Evolutionary conservation across 2,797 vertebrate genomes (phyloP).

Genomic region (Danio albolineatus): DNA sequence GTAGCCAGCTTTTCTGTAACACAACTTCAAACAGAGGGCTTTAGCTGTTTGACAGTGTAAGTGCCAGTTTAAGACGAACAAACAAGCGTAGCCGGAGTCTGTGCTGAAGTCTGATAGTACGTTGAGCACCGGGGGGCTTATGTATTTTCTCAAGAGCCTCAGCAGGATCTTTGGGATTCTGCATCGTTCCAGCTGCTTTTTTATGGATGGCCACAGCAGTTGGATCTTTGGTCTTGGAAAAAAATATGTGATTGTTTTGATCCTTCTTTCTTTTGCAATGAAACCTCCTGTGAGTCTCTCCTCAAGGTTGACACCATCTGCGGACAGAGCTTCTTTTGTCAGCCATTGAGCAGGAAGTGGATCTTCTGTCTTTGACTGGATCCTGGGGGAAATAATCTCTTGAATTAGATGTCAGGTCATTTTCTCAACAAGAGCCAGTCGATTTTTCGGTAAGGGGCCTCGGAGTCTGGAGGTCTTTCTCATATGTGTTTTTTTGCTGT

Average conservation of each 20-base stretch:
- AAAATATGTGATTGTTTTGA: slow-evolving; percentile 5
- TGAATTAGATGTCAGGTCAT: slow-evolving; percentile 56
- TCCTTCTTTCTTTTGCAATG: slow-evolving; percentile 12
- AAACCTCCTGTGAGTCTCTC: not conserved
- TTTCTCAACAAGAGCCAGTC: slow-evolving; percentile 50
- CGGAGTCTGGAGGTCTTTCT: slow-evolving; percentile 34
- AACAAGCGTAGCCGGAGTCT: slow-evolving; percentile 42
- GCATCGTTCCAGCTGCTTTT: not conserved
- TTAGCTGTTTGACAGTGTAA: slow-evolving; percentile 64
- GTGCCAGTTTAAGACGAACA: slow-evolving; percentile 67
- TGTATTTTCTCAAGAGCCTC: slow-evolving; percentile 42
- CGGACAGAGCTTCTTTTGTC: not conserved
- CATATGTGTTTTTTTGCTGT: slow-evolving; percentile 3
- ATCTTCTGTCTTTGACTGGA: slow-evolving; percentile 9
- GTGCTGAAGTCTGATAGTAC: slow-evolving; percentile 35
- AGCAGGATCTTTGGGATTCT: slow-evolving; percentile 40
- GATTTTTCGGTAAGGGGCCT: slow-evolving; percentile 44
- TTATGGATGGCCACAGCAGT: not conserved
- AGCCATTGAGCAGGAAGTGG: not conserved
- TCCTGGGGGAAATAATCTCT: slow-evolving; percentile 55
- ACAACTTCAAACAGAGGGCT: slow-evolving; percentile 67
- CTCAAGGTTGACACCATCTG: not conserved
- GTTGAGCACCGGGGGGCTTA: slow-evolving; percentile 34
- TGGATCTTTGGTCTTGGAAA: not conserved
- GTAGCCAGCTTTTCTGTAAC: slow-evolving; percentile 62